Percentiles rank a stretch among this genome's conserved stretches.
phyloP scores from a whole-genome alignment of 2,113 vertebrate species.

The Oxyruncus cristatus region DNA sequence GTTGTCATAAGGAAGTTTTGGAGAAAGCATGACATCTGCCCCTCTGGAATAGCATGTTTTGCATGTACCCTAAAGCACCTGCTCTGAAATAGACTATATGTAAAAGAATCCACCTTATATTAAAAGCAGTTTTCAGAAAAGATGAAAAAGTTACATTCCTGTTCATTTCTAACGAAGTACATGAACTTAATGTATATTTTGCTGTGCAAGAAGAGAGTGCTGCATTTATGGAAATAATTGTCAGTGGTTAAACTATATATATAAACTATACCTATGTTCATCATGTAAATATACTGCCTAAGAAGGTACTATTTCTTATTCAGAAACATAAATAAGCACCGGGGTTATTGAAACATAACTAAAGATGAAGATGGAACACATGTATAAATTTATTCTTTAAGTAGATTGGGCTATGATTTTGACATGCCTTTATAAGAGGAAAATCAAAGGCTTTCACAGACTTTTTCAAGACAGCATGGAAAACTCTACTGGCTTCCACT shows the following conservation, averaged over 20 bases:
- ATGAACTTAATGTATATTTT: background rate
- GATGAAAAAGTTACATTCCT: background rate
- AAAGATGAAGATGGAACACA: background rate
- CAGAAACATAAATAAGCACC: background rate
- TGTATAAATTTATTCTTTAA: background rate
- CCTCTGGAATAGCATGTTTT: background rate
- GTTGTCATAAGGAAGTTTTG: background rate
- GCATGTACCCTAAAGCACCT: background rate
- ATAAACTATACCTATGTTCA: background rate
- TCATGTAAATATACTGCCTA: accelerated
- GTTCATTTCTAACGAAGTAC: background rate
- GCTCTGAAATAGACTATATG: background rate
- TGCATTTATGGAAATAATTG: background rate
- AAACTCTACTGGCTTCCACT: background rate
- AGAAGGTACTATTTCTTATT: background rate
- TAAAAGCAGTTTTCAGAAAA: background rate
- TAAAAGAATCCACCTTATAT: background rate
- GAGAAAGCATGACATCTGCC: background rate
- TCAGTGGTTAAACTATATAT: background rate
- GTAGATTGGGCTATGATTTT: background rate
- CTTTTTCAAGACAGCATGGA: background rate
- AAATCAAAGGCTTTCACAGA: background rate
- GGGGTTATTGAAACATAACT: background rate
- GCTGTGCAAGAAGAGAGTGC: background rate
- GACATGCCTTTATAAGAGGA: background rate